Conservation (phyloP, 2,797 vertebrate species). For the Fistularia tabacaria region DNA sequence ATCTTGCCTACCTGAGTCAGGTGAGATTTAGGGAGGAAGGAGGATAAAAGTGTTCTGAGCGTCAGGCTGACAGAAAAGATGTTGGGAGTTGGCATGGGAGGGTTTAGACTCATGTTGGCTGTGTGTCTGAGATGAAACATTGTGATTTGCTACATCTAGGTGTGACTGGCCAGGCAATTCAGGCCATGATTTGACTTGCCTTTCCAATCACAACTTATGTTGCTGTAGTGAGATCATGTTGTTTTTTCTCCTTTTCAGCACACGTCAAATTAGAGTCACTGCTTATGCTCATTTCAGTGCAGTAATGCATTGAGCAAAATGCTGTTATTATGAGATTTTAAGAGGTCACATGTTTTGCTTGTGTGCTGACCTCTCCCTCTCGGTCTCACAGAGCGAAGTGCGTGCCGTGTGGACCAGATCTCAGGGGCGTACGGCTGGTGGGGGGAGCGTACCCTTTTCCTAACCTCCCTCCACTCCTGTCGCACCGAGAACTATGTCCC, state of each 20-base stretch:
- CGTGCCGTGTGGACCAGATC: constrained; percentile 91
- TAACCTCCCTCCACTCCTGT: constrained; percentile 86
- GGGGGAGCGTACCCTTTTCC: constrained; percentile 87
- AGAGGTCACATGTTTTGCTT: constrained; percentile 63
- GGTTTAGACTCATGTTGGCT: constrained; percentile 43
- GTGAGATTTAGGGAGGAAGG: constrained; percentile 76
- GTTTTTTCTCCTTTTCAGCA: constrained; percentile 38
- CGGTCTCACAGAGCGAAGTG: constrained; percentile 80
- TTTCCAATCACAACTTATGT: constrained; percentile 28
- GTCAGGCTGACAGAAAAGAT: constrained; percentile 15
- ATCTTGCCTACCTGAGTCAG: constrained; percentile 86
- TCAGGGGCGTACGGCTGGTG: constrained; percentile 93
- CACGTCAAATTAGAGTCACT: constrained; percentile 37
- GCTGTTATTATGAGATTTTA: constrained; percentile 48
- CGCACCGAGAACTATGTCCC: constrained; percentile 89
- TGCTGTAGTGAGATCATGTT: constrained; percentile 36
- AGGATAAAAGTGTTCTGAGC: constrained; percentile 28
- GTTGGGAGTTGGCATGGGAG: constrained; percentile 55
- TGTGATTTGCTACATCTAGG: constrained; percentile 32
- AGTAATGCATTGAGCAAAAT: constrained; percentile 38
- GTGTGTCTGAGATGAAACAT: constrained; percentile 37
- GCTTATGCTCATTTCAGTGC: constrained; percentile 13
- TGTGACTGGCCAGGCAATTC: constrained; percentile 45
- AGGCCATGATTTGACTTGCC: constrained; percentile 28
- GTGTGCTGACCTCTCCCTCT: constrained; percentile 74